Conservation (phyloP, 2,797 vertebrate genomes). For the Urophycis tenuis region DNA sequence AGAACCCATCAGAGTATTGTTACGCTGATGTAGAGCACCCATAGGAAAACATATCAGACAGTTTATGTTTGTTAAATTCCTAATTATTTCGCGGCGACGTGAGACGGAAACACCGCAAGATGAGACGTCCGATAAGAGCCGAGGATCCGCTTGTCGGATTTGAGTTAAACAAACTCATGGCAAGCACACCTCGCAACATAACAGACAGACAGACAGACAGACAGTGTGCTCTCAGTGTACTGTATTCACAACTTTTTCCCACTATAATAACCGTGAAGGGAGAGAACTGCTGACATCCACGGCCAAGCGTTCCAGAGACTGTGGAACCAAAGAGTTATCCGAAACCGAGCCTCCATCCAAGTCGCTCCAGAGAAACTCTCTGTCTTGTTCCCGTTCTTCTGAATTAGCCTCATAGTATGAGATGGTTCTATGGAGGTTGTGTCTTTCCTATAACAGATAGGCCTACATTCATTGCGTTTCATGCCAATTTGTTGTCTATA, state of each 20-base stretch:
- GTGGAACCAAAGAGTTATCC: not conserved
- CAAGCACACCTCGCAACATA: not conserved
- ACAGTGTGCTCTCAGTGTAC: not conserved
- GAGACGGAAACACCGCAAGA: not conserved
- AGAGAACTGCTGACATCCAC: not conserved
- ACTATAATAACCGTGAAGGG: not conserved
- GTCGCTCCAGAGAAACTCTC: not conserved
- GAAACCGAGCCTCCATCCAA: not conserved
- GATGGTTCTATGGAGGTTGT: not conserved
- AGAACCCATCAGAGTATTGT: not conserved
- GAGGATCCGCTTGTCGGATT: no score
- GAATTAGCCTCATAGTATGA: not conserved
- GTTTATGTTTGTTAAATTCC: not conserved
- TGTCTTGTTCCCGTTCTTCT: not conserved
- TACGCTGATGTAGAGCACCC: not conserved
- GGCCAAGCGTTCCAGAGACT: not conserved
- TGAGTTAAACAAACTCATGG: no score
- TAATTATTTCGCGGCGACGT: not conserved
- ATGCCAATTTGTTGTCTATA: slow-evolving; percentile 1
- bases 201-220: not conserved
- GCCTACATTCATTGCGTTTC: not conserved
- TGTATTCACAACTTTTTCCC: not conserved
- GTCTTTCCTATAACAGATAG: not conserved
- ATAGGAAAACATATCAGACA: not conserved
- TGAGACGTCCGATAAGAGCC: not conserved